A percentile compares a stretch with the other conserved stretches of the same genome.
phyloP scores from a whole-genome alignment of 2,113 vertebrate species.

The Amblyornis subalaris region DNA sequence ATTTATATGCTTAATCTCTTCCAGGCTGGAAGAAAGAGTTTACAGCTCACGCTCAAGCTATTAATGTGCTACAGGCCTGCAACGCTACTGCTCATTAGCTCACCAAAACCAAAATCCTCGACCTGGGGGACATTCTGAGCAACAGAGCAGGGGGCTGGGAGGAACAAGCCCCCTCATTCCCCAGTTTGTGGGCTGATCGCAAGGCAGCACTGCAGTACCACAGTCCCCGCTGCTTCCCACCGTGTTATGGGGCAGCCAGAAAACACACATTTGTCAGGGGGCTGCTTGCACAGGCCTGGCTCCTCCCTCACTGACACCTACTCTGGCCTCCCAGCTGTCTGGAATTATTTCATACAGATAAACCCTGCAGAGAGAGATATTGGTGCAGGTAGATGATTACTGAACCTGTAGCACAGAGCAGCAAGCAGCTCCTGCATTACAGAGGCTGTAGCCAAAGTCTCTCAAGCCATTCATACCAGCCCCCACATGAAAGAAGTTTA shows the following conservation, averaged over 20 bases:
- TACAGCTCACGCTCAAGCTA: not conserved
- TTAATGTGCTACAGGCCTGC: not conserved
- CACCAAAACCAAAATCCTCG: not conserved
- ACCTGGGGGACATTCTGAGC: not conserved
- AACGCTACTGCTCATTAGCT: not conserved
- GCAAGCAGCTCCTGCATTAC: rapidly evolving
- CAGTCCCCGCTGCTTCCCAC: not conserved
- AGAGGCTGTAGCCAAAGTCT: not conserved
- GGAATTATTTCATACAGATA: rapidly evolving
- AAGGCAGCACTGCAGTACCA: rapidly evolving
- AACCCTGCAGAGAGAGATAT: not conserved
- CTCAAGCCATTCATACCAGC: not conserved
- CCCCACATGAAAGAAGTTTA: rapidly evolving
- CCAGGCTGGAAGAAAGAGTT: not conserved
- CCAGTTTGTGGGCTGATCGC: not conserved
- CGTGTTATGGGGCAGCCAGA: rapidly evolving
- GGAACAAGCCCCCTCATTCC: not conserved
- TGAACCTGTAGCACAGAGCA: rapidly evolving
- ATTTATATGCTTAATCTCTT: not conserved
- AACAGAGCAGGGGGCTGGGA: rapidly evolving
- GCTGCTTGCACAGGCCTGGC: not conserved
- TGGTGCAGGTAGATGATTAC: not conserved
- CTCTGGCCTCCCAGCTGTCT: not conserved
- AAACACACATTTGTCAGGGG: rapidly evolving
- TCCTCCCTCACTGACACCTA: not conserved